Evolutionary conservation across 2,888 invertebrate genomes (phyloP), one percentile per base, ranked within the genome.

Genomic region (Teleogryllus oceanicus): DNA sequence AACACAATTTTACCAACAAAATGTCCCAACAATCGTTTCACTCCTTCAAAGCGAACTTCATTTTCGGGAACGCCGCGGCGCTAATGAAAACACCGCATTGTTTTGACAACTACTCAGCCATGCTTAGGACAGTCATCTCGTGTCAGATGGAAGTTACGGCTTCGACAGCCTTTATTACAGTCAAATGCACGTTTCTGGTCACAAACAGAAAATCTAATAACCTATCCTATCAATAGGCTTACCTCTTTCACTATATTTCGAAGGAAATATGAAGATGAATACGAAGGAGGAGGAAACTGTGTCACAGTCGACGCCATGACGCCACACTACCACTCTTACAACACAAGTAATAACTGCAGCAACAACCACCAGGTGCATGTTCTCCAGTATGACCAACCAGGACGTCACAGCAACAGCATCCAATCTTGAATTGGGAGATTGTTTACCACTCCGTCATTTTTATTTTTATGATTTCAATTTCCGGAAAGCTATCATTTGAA

Each of bases 181-280:
- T 37, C 37, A 37, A 37, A 37, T 37, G 37, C 37, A 37, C 37
- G 37, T 8, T 5, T 37, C 37, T 37, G 8, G 37, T 37, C 37
- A 37, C 37, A 37, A 1, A 37, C 37, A 37, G 37, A 37, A 37
- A 5, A 8, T 37, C 8, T 5, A 37, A 37, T 37, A 37, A 37
- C 37, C 8, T 37, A 37, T 37, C 37, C 37, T 37, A 37, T 37
- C 37, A 8, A 37, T 37, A 62, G n/a, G 11, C 81, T 78, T 80
- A 82, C 82, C 82, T 82, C 82, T 78, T 82, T 82, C n/a, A 82
- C 80, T 51, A 82, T 81, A 75, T 81, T 82, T 74, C 81, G 78
- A 13, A 82, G 75, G 78, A 82, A 82, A 78, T 81, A 82, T n/a
- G 82, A 81, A 16, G 82, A 82, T 18, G 82, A 82, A 81, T 82